phyloP scores from a whole-genome alignment of 2,888 invertebrate genomes.

The Bibio marci region DNA sequence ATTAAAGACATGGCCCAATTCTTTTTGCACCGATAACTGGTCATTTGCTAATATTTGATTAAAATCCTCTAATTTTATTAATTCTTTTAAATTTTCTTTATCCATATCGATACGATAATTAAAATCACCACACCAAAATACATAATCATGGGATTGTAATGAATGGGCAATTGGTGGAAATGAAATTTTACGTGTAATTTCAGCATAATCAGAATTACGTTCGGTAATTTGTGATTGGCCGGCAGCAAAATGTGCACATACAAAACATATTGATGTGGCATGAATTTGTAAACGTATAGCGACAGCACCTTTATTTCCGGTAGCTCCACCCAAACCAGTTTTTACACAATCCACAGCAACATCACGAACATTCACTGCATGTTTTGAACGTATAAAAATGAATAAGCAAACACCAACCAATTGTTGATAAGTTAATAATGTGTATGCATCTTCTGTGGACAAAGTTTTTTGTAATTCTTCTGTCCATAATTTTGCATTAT shows the following conservation, averaged over 20 bases:
- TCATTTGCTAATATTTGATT: conserved; percentile 65
- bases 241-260: conserved; percentile 98
- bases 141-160: conserved; percentile 88
- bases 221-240: conserved; percentile 93
- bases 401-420: conserved; percentile 95
- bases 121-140: conserved; percentile 99
- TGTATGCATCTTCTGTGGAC: conserved; percentile 71
- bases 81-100: conserved; percentile 79
- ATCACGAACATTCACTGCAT: conserved; percentile 78
- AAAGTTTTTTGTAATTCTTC: conserved; percentile 86
- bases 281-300: conserved; percentile 83
- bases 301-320: conserved; percentile 90
- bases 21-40: conserved; percentile 69
- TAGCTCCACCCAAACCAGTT: conserved; percentile 95
- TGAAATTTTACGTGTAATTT: conserved; percentile 78
- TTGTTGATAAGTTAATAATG: conserved; percentile 83
- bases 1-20: conserved; percentile 70
- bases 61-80: conserved; percentile 59
- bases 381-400: conserved; percentile 78
- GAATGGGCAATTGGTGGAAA: conserved; percentile 54
- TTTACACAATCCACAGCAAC: conserved; percentile 92
- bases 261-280: conserved; percentile 90
- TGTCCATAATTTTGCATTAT: conserved; percentile 86
- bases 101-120: conserved; percentile 95
- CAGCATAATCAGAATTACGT: conserved; percentile 90